A percentile compares a stretch with the other conserved stretches of the same genome.
Conservation (phyloP, 2,797 vertebrate species). For the Pampus argenteus region DNA sequence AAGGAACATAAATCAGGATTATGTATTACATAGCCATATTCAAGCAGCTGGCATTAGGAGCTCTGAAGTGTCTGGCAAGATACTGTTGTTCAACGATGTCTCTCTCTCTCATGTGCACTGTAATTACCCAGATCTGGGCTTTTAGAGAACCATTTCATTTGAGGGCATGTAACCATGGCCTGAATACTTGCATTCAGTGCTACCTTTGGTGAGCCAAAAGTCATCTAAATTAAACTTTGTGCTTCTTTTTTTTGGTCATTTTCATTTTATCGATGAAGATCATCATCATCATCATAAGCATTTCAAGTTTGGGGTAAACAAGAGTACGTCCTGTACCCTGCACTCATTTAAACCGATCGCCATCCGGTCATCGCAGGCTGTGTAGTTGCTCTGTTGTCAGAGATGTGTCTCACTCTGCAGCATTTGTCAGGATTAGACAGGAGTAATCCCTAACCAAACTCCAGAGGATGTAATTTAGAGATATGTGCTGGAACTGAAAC, state of each 20-base stretch:
- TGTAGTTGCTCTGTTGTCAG: conserved; percentile 73
- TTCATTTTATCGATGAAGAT: conserved; percentile 3
- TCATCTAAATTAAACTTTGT: conserved; percentile 20
- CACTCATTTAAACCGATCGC: conserved; percentile 64
- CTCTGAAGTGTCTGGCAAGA: conserved; percentile 74
- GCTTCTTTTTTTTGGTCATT: neutral
- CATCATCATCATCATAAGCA: neutral
- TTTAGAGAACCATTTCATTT: conserved; percentile 64
- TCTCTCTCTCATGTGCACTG: conserved; percentile 41
- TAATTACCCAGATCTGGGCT: conserved; percentile 72
- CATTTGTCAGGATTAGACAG: conserved; percentile 84
- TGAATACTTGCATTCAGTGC: conserved; percentile 37
- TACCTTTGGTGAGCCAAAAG: conserved; percentile 17
- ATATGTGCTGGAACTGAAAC: conserved; percentile 78
- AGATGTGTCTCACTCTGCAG: conserved; percentile 77
- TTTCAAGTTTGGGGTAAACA: conserved; percentile 10
- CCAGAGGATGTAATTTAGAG: conserved; percentile 82
- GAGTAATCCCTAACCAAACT: conserved; percentile 82
- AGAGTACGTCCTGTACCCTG: conserved; percentile 38
- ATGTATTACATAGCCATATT: conserved; percentile 79
- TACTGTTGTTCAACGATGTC: conserved; percentile 65
- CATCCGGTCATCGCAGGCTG: conserved; percentile 69
- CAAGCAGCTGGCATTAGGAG: conserved; percentile 80
- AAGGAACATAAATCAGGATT: conserved; percentile 83
- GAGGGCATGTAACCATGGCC: conserved; percentile 40